Conservation (phyloP, 2,113 vertebrate species). For the Zapus hudsonius region DNA sequence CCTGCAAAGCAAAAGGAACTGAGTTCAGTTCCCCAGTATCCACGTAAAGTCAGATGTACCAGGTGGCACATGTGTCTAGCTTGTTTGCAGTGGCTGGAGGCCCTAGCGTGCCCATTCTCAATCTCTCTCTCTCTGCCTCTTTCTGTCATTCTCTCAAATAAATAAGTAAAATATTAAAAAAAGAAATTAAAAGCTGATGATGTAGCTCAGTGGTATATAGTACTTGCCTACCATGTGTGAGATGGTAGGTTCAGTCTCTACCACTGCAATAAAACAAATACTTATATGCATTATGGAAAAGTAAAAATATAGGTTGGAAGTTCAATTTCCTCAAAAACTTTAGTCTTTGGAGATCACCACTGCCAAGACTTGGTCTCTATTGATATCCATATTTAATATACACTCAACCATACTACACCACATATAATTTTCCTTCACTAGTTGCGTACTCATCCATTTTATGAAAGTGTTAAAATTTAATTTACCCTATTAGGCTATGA, state of each 20-base stretch:
- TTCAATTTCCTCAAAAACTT: not conserved
- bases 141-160: no score
- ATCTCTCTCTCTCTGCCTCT: no score
- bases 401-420: not conserved
- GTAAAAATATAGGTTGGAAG: not conserved
- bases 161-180: not conserved
- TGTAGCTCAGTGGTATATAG: not conserved
- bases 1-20: no score
- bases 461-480: not conserved
- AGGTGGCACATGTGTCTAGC: no score
- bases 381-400: not conserved
- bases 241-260: not conserved
- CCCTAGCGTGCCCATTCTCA: no score
- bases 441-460: not conserved
- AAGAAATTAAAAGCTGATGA: not conserved
- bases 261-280: not conserved
- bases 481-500: not conserved
- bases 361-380: not conserved
- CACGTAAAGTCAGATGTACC: no score
- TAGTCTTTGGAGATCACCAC: not conserved
- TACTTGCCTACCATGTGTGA: not conserved
- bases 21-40: no score
- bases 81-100: no score
- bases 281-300: not conserved
- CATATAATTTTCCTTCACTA: not conserved